Percentiles rank a stretch among this genome's conserved stretches.
Evolutionary conservation across 2,888 invertebrate genomes (phyloP).

Genomic region (Leptinotarsa juncta): DNA sequence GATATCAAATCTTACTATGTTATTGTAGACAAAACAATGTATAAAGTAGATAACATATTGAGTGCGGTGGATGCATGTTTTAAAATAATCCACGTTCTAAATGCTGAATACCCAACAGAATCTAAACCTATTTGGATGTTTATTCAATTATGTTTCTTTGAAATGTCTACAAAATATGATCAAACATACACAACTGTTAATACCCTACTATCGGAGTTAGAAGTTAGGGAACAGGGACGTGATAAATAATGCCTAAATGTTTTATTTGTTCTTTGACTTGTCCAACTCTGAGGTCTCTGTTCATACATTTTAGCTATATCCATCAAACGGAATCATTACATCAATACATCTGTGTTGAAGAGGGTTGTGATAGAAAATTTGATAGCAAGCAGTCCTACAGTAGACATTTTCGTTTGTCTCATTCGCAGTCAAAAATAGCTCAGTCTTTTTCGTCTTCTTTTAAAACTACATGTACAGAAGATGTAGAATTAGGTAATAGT

Average conservation of each 20-base stretch:
- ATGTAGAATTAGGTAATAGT: constrained; percentile 7
- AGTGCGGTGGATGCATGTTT: constrained; percentile 26
- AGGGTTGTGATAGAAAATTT: constrained; percentile 21
- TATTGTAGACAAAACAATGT: constrained; percentile 25
- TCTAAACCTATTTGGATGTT: constrained; percentile 28
- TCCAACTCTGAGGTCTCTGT: constrained; percentile 19
- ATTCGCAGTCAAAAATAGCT: constrained; percentile 13
- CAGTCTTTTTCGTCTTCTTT: constrained; percentile 13
- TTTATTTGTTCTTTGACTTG: constrained; percentile 22
- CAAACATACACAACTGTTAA: constrained; percentile 18
- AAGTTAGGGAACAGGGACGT: constrained; percentile 17
- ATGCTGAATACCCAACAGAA: constrained; percentile 28
- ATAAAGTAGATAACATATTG: constrained; percentile 21
- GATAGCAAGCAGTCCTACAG: constrained; percentile 26
- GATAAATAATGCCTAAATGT: constrained; percentile 23
- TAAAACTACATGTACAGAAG: constrained; percentile 16
- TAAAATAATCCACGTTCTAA: constrained; percentile 27
- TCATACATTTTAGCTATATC: constrained; percentile 13
- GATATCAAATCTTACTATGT: constrained; percentile 23
- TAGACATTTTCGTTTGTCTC: constrained; percentile 24
- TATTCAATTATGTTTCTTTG: constrained; percentile 25
- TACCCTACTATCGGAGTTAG: constrained; percentile 23
- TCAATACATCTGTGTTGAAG: constrained; percentile 21
- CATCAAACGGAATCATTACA: constrained; percentile 18
- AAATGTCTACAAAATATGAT: constrained; percentile 24